Base-by-base conservation (phyloP, 2,888 invertebrate genomes). In the Clostera curtula region DNA sequence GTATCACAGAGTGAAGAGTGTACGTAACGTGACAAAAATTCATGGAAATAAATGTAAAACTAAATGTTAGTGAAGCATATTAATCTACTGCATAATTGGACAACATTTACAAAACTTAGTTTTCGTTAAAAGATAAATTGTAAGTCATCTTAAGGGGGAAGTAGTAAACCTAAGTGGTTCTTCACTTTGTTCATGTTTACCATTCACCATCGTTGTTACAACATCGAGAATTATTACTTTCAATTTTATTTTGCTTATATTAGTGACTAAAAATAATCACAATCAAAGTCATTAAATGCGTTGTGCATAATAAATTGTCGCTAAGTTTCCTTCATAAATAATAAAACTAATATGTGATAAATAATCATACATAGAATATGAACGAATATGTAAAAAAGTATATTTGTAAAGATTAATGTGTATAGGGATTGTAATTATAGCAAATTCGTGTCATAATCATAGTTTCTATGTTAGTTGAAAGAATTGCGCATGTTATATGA, bases 201-300 rank as follows among this genome's bases (percentile, higher is more conserved):
- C n/a, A n/a, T n/a, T n/a, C n/a, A n/a, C n/a, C n/a, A n/a, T n/a
- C n/a, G n/a, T n/a, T n/a, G n/a, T n/a, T n/a, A n/a, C n/a, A n/a
- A n/a, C n/a, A n/a, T n/a, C n/a, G n/a, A n/a, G n/a, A n/a, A n/a
- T n/a, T n/a, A n/a, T n/a, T n/a, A n/a, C n/a, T n/a, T n/a, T n/a
- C n/a, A n/a, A n/a, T n/a, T 22, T 22, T 8, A 11, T 15, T 23
- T 7, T 7, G 6, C 5, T 12, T 28, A 39, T 15, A 16, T 45
- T 6, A 19, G 4, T 19, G 9, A n/a, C 12, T 11, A 22, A 22
- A 22, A 15, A 34, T 48, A 47, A 53, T 68, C 70, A 71, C 72
- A 65, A 67, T 59, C 50, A 56, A 51, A 75, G 76, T 79, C 74
- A 77, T 68, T 75, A 74, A 74, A 70, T 68, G 58, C 63, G 63